phyloP scores from a whole-genome alignment of 1,140 invertebrate genomes.

The Mactra quadrangularis region DNA sequence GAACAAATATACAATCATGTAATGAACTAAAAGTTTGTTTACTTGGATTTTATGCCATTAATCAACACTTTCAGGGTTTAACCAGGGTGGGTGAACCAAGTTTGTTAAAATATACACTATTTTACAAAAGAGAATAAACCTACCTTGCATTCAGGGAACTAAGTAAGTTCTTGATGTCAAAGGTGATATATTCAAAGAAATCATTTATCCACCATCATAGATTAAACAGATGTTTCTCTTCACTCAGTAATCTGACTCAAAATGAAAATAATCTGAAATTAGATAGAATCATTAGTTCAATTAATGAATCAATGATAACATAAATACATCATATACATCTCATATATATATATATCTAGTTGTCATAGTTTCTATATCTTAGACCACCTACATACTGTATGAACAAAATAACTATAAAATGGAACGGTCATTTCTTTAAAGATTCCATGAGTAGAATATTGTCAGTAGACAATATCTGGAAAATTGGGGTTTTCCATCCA shows the following conservation, averaged over 20 bases:
- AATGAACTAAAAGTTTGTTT: no score
- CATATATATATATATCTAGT: neutral
- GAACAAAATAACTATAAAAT: neutral
- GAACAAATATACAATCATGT: no score
- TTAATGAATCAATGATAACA: constrained; percentile 28
- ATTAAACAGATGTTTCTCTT: constrained; percentile 34
- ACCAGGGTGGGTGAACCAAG: no score
- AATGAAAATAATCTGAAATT: constrained; percentile 1
- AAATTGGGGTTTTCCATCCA: no score
- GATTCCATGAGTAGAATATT: neutral
- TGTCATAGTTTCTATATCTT: neutral
- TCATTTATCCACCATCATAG: no score
- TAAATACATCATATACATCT: neutral
- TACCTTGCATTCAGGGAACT: no score
- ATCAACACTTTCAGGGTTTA: no score
- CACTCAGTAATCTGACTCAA: neutral
- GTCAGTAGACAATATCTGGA: neutral
- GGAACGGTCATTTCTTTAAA: neutral
- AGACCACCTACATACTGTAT: neutral
- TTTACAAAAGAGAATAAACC: no score
- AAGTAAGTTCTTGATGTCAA: no score
- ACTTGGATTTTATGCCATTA: no score
- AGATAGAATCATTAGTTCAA: constrained; percentile 27
- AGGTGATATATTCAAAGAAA: no score
- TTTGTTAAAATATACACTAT: no score